Conservation (phyloP, 2,113 vertebrate species). For the Planiliza haematocheilus region DNA sequence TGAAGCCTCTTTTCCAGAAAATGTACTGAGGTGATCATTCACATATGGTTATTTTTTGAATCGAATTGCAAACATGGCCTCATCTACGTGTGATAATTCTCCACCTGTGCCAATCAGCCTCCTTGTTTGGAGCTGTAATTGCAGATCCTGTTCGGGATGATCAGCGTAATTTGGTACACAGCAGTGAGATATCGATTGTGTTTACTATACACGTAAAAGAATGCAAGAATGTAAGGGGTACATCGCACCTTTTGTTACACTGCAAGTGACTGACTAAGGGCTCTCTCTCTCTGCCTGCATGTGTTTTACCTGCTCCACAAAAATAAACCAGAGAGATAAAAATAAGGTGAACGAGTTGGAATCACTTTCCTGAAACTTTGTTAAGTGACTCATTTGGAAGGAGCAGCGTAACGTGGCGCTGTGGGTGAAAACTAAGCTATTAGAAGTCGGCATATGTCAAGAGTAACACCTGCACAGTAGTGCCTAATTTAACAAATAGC, state of each 20-base stretch:
- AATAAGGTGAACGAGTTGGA: background rate
- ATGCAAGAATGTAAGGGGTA: constrained; percentile 9
- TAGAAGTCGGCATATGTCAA: background rate
- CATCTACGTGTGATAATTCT: constrained; percentile 27
- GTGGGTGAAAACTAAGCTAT: constrained; percentile 1
- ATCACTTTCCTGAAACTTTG: background rate
- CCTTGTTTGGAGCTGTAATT: constrained; percentile 57
- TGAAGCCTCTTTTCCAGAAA: background rate
- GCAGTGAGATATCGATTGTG: constrained; percentile 14
- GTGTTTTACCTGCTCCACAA: background rate
- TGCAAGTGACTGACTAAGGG: background rate
- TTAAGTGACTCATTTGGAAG: constrained; percentile 7
- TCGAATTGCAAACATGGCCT: background rate
- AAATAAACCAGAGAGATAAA: background rate
- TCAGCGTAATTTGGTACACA: constrained; percentile 42
- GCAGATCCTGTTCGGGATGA: constrained; percentile 44
- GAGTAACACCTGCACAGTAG: constrained; percentile 10
- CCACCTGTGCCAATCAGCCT: constrained; percentile 63
- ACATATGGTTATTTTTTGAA: constrained; percentile 15
- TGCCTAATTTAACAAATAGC: background rate
- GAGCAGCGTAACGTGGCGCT: background rate
- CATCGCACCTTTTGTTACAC: constrained; percentile 13
- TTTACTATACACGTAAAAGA: constrained; percentile 27
- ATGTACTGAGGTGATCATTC: background rate
- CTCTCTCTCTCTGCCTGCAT: background rate